phyloP scores from a whole-genome alignment of 2,888 invertebrate genomes.

The Acronicta alni region DNA sequence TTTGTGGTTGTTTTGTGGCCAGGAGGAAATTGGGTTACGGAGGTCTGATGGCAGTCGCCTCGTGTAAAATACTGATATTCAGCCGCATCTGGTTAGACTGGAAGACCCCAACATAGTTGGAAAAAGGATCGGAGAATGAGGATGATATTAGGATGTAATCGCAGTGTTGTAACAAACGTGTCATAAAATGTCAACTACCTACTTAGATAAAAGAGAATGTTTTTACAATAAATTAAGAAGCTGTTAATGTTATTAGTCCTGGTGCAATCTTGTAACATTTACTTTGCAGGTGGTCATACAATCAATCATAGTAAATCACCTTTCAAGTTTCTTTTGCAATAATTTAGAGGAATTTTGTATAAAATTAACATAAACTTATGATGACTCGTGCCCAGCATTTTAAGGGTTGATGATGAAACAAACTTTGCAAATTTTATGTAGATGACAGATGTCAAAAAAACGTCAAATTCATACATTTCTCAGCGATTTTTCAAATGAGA shows the following conservation, averaged over 20 bases:
- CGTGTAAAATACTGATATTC: no score
- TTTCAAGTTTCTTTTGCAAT: slow-evolving; percentile 7
- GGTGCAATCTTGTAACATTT: slow-evolving; percentile 37
- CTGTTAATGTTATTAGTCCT: slow-evolving; percentile 7
- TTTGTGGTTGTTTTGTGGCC: no score
- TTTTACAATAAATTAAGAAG: slow-evolving; percentile 6
- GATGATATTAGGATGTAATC: not conserved
- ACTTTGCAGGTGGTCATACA: slow-evolving; percentile 9
- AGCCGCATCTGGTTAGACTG: no score
- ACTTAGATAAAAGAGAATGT: slow-evolving; percentile 6
- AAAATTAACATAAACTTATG: no score
- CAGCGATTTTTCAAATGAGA: no score
- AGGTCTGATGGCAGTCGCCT: no score
- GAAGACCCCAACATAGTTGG: slow-evolving; percentile 15
- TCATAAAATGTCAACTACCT: slow-evolving; percentile 33
- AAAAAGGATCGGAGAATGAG: not conserved
- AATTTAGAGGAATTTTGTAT: not conserved
- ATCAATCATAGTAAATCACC: not conserved
- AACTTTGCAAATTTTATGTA: no score
- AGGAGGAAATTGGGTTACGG: no score
- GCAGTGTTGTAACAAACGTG: not conserved
- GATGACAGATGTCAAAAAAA: no score
- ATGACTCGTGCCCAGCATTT: no score
- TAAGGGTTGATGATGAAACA: no score
- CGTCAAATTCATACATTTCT: no score